Evolutionary conservation across 2,888 invertebrate species (phyloP), one percentile per base, ranked within the genome.

Genomic region (Machimus rusticus): DNA sequence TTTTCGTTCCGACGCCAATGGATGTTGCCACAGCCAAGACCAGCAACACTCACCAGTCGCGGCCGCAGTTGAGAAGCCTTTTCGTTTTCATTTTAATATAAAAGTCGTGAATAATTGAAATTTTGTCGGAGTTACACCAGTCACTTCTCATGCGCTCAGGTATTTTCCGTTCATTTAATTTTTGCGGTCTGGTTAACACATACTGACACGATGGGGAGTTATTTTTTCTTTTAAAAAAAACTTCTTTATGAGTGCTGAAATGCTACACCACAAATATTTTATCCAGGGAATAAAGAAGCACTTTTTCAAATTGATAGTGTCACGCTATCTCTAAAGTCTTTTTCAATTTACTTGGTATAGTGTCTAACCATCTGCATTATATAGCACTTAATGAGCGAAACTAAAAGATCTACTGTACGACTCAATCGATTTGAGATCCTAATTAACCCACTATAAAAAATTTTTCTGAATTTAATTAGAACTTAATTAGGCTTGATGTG

Each of bases 51-150:
- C 31, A 34, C 2, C 12, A 12, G 39, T 12, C 16, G 4, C 43
- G 12, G 43, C 51, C 51, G 5, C n/a, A 51, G 51, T 46, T 46
- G n/a, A 28, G 66, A 66, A 66, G 66, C 66, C 66, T 66, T 66
- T 66, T 66, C 66, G 66, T 66, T 66, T 76, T 76, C 76, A 76
- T 76, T 76, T 76, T 76, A 76, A 37, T 46, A 14, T 76, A 76
- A 37, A 76, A 37, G 76, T 76, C 76, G 37, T 76, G 76, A 76
- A 76, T 76, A 76, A 76, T 76, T 76, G 76, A 76, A 76, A 34
- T 76, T 37, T 76, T n/a, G 37, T 66, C 12, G 66, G 66, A 66
- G 66, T 28, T 23, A 66, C 66, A 66, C 28, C 66, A 66, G 66
- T 66, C 66, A 23, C 66, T 66, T 66, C 66, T 66, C 28, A 66